Conservation (phyloP, 2,797 vertebrate species). For the Rhinichthys osculus region DNA sequence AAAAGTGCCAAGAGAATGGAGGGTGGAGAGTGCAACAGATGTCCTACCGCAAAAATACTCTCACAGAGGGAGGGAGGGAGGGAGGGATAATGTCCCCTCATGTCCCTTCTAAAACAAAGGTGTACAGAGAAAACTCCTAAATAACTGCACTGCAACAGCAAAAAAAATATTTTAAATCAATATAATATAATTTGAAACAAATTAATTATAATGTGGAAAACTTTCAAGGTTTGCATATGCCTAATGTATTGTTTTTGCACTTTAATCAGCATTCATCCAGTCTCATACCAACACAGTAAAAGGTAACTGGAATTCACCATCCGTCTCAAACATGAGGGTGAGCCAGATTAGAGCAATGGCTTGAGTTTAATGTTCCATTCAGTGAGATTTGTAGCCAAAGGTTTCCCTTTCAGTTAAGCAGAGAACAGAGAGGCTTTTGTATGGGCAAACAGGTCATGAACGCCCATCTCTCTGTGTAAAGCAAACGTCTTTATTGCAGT, state of each 20-base stretch:
- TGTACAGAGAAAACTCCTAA: not conserved
- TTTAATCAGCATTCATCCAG: not conserved
- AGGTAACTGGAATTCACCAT: slow-evolving; percentile 20
- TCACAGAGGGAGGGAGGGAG: not conserved
- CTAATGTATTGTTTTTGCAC: not conserved
- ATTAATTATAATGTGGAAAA: not conserved
- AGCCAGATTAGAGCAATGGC: slow-evolving; percentile 5
- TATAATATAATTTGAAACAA: not conserved
- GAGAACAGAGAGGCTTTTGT: slow-evolving; percentile 56
- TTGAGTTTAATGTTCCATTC: slow-evolving; percentile 32
- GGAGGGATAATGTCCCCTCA: slow-evolving; percentile 4
- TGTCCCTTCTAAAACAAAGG: not conserved
- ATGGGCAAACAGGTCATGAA: slow-evolving; percentile 28
- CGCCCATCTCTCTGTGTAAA: slow-evolving; percentile 32
- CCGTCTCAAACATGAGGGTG: not conserved
- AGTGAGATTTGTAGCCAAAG: slow-evolving; percentile 8
- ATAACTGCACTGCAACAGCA: not conserved
- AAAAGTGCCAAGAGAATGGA: slow-evolving; percentile 31
- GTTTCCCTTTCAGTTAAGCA: slow-evolving; percentile 34
- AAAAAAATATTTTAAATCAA: not conserved
- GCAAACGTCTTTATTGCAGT: slow-evolving; percentile 34
- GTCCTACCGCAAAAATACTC: not conserved
- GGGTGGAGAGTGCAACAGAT: slow-evolving; percentile 25
- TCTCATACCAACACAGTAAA: slow-evolving; percentile 28
- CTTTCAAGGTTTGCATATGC: not conserved